Conservation (phyloP, 2,888 invertebrate species). For the Tigriopus californicus region DNA sequence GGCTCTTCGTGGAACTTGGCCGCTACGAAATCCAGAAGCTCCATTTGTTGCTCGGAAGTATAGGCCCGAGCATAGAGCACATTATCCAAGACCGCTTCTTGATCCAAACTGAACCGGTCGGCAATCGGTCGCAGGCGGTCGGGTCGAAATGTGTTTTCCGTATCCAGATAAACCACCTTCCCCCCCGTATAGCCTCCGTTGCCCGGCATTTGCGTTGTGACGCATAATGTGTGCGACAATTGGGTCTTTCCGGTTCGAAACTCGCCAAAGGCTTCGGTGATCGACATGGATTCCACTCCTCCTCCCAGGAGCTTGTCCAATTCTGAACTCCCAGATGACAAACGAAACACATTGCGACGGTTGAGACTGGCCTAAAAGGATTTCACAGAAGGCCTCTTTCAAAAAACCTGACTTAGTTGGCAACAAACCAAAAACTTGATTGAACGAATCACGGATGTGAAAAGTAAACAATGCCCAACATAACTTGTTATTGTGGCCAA, state of each 20-base stretch:
- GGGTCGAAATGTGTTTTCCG: slow-evolving; percentile 48
- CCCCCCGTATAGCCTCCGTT: slow-evolving; percentile 43
- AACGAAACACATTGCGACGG: slow-evolving; percentile 50
- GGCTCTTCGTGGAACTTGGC: slow-evolving; percentile 62
- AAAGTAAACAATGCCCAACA: too few relatives aligned
- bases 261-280: slow-evolving; percentile 65
- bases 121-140: slow-evolving; percentile 51
- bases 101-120: slow-evolving; percentile 52
- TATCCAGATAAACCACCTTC: slow-evolving; percentile 58
- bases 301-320: slow-evolving; percentile 48
- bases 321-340: slow-evolving; percentile 32
- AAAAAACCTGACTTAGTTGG: too few relatives aligned
- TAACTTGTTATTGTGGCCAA: too few relatives aligned
- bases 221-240: slow-evolving; percentile 55
- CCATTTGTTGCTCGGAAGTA: slow-evolving; percentile 61
- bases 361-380: too few relatives aligned
- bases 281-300: slow-evolving; percentile 62
- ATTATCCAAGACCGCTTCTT: slow-evolving; percentile 51
- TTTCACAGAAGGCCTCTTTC: too few relatives aligned
- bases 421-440: too few relatives aligned
- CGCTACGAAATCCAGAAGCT: slow-evolving; percentile 50
- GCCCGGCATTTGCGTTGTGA: slow-evolving; percentile 54
- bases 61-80: slow-evolving; percentile 61
- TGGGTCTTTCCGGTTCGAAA: slow-evolving; percentile 66
- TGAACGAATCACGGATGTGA: too few relatives aligned